These are phyloP conservation scores for Hydrozoanthus gracilis DNA, from an alignment of 92 coral and sea anemone genomes.

Conservation along the genomic window DNA sequence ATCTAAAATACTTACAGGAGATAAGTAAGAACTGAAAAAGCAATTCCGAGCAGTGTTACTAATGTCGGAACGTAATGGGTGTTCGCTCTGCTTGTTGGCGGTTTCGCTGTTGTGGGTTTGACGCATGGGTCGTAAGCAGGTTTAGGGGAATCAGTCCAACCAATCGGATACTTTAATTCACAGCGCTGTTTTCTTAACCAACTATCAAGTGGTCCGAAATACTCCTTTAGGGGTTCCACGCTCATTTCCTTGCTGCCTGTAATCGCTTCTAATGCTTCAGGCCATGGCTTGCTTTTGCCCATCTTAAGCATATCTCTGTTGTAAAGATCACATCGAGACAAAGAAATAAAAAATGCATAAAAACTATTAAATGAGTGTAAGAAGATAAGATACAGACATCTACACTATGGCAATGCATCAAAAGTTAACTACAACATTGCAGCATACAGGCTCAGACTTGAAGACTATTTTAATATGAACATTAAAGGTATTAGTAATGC, in stretches of 20 bases:
- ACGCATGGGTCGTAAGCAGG: not conserved
- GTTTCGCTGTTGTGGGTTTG: not conserved
- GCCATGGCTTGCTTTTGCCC: slow-evolving; percentile 88
- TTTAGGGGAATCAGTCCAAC: not conserved
- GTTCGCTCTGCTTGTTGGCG: not conserved
- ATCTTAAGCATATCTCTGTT: slow-evolving; percentile 75
- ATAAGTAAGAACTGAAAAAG: not conserved
- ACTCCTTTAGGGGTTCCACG: slow-evolving; percentile 78
- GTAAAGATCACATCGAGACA: not conserved
- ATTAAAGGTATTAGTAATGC: too few species aligned
- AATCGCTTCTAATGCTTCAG: slow-evolving; percentile 70
- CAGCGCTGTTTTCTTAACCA: slow-evolving; percentile 53
- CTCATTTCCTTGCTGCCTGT: slow-evolving; percentile 70
- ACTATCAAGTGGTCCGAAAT: slow-evolving; percentile 71
- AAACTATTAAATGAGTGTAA: too few species aligned
- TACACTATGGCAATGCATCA: too few species aligned
- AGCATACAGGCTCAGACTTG: too few species aligned
- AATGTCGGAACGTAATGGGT: not conserved
- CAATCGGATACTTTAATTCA: not conserved
- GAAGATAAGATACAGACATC: too few species aligned
- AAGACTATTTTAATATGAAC: too few species aligned
- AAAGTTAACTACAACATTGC: too few species aligned
- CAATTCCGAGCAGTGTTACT: not conserved
- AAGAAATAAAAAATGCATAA: not conserved
- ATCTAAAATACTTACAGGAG: not conserved